These are phyloP conservation scores for Sebastes schlegelii DNA, from an alignment of 2,113 vertebrate species.

Conservation along the genomic window DNA sequence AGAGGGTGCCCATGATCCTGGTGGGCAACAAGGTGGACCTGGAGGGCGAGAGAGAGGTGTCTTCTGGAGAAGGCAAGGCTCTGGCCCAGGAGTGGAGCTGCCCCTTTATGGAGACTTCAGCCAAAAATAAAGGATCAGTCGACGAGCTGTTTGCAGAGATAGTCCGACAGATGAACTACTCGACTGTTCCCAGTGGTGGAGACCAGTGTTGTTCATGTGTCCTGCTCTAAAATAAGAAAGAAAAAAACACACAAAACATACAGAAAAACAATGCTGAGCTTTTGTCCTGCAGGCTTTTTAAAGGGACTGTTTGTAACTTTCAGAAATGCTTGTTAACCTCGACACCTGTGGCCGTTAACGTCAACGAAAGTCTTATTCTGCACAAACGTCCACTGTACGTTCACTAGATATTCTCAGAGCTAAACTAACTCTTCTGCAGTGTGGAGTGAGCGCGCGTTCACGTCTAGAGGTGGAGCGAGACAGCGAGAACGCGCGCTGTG, in stretches of 20 bases:
- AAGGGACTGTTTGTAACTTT: too few relatives aligned
- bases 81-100: conserved; percentile 97
- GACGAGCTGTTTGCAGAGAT: conserved; percentile 97
- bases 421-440: too few relatives aligned
- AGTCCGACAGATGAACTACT: conserved; percentile 97
- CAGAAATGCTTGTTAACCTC: too few relatives aligned
- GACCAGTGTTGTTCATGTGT: conserved; percentile 89
- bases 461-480: too few relatives aligned
- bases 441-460: too few relatives aligned
- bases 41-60: conserved; percentile 94
- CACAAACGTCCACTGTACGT: too few relatives aligned
- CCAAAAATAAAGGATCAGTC: conserved; percentile 96
- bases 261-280: conserved; percentile 23
- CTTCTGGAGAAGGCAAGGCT: conserved; percentile 92
- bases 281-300: conserved; percentile 45
- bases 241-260: background rate
- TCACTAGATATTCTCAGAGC: too few relatives aligned
- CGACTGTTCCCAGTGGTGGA: conserved; percentile 90
- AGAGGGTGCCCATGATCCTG: conserved; percentile 96
- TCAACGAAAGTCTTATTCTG: too few relatives aligned
- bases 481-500: too few relatives aligned
- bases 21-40: conserved; percentile 88
- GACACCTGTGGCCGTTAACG: too few relatives aligned
- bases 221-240: conserved; percentile 65
- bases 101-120: conserved; percentile 96